A percentile compares a stretch with the other conserved stretches of the same genome.
These are phyloP conservation scores for Microplitis deprimator DNA, from an alignment of 2,888 invertebrate genomes.

Conservation along the genomic window DNA sequence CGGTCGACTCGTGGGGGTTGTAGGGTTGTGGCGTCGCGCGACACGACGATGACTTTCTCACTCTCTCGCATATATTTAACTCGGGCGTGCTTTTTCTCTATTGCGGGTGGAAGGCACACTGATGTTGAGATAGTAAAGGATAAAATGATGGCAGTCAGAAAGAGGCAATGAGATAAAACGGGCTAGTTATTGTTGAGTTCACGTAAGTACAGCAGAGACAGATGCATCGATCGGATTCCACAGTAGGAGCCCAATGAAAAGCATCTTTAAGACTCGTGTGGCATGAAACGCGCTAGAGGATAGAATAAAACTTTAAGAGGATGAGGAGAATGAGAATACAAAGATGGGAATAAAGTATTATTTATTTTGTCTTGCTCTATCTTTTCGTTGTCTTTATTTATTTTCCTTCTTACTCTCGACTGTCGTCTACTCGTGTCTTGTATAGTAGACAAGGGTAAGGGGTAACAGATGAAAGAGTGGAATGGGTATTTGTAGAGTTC, in stretches of 20 bases:
- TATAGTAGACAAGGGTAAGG: not conserved
- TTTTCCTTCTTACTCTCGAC: not conserved
- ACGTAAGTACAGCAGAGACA: constrained; percentile 47
- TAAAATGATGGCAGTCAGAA: not conserved
- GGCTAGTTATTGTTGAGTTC: constrained; percentile 29
- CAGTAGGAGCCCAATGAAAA: constrained; percentile 55
- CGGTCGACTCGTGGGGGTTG: not conserved
- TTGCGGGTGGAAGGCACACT: too few relatives aligned
- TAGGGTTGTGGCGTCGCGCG: constrained; percentile 20
- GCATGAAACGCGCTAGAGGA: constrained; percentile 26
- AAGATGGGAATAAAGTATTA: constrained; percentile 12
- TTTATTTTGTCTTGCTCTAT: not conserved
- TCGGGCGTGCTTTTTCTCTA: too few relatives aligned
- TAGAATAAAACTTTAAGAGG: constrained; percentile 2
- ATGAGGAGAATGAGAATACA: not conserved
- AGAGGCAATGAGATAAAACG: constrained; percentile 9
- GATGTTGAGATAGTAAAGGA: too few relatives aligned
- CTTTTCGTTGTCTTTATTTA: not conserved
- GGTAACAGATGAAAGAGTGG: constrained; percentile 36
- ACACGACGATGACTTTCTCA: constrained; percentile 21
- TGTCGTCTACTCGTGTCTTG: not conserved
- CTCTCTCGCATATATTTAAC: not conserved
- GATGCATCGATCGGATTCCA: constrained; percentile 55
- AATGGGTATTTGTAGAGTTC: constrained; percentile 62
- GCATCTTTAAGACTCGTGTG: constrained; percentile 57